Percentiles rank a stretch among this genome's conserved stretches.
Conservation (phyloP, 2,797 vertebrate species). For the Uromys caudimaculatus region DNA sequence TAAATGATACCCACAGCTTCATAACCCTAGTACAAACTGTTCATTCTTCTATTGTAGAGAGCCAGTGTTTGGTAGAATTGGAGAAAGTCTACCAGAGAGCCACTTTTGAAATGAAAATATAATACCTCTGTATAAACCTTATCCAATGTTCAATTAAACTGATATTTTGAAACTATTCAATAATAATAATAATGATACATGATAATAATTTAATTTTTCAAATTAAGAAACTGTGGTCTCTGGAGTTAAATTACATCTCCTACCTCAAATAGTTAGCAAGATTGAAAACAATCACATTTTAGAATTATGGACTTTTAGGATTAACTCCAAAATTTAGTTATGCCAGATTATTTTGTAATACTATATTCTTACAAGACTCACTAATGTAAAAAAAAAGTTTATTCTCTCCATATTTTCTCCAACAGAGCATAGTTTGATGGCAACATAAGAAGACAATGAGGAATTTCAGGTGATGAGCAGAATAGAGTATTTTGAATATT, state of each 20-base stretch:
- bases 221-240: neutral
- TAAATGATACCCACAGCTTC: constrained; percentile 31
- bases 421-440: neutral
- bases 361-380: neutral
- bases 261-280: neutral
- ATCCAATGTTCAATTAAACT: constrained; percentile 6
- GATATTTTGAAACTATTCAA: neutral
- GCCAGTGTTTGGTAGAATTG: neutral
- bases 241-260: neutral
- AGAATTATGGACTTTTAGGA: constrained; percentile 48
- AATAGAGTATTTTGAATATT: constrained; percentile 4
- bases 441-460: neutral
- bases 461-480: neutral
- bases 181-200: neutral
- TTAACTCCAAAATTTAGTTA: neutral
- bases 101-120: neutral
- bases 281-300: constrained; percentile 4
- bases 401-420: neutral
- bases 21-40: neutral
- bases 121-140: neutral
- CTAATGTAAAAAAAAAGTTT: neutral
- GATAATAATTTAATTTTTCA: constrained; percentile 23
- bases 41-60: neutral
- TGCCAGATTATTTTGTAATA: neutral
- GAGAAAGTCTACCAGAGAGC: neutral